Evolutionary conservation across 2,797 vertebrate species (phyloP), one percentile per base, ranked within the genome.

Genomic region (Danio kyathit): DNA sequence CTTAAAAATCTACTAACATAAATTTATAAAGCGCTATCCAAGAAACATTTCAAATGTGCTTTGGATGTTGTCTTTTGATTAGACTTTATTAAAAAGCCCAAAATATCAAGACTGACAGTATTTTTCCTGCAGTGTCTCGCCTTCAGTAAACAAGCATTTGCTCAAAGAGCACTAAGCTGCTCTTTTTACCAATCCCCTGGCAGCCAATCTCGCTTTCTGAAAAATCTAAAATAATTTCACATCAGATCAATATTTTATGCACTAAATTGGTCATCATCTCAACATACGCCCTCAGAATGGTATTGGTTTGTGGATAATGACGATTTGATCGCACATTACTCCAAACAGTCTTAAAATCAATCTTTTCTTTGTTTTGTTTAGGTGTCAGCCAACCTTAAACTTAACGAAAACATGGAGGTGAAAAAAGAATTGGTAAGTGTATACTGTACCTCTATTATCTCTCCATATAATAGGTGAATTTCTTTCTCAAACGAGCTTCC

Each of bases 351-450:
- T 46, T 67, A 51, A 46, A 14, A 72, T 4, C 52, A 66, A 12
- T 14, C 7, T 83, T 12, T 86, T 29, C 19, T 85, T 57, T 86
- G 14, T 86, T 21, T 82, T 73, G 85, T 84, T 67, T 87, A 99
- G 98, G 97, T 98, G 76, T 99, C 98, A 60, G 96, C 95, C 82
- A 96, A 99, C 90, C 91, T 99, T 86, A 99, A 99, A 84, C 92
- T 99, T 82, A 98, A 95, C 0, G 98, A 99, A 91, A 98, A 93
- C 89, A 93, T 96, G 83, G 96, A 97, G 86, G 95, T 98, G 89
- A 99, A 99, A 92, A 99, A 95, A 86, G 97, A 98, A 61, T 92
- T 99, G 91, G 98, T 99, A 83, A 95, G 97, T 90, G 19, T 48
- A 12, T 10, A 41, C 10, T 0, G 11, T 10, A 10, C 3, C 10